Percentiles rank a stretch among this genome's conserved stretches.
Conservation (phyloP, 2,113 vertebrate species). For the Maccullochella peelii region DNA sequence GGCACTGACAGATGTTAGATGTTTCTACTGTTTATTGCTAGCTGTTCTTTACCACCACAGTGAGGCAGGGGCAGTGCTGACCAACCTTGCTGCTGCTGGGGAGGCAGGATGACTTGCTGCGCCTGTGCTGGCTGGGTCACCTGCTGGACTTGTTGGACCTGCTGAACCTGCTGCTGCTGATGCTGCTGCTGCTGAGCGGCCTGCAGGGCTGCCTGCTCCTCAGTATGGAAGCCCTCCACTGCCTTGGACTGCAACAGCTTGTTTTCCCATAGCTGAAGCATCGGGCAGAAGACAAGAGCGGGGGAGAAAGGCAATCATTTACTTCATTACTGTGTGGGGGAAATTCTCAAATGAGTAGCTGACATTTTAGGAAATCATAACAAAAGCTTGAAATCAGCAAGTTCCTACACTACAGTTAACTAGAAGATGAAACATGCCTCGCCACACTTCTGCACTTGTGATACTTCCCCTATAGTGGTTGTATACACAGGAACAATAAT, state of each 20-base stretch:
- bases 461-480: not conserved
- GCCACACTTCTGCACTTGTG: too few species aligned
- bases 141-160: conserved; percentile 88
- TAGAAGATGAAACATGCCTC: not conserved
- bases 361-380: not conserved
- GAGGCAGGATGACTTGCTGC: conserved; percentile 92
- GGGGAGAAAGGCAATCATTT: not conserved
- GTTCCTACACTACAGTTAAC: not conserved
- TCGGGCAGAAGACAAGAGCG: not conserved
- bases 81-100: conserved; percentile 92
- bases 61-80: not conserved
- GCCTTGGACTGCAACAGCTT: conserved; percentile 98
- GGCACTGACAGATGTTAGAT: not conserved
- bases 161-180: conserved; percentile 88
- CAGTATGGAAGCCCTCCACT: conserved; percentile 97
- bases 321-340: not conserved
- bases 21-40: not conserved
- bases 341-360: too few species aligned
- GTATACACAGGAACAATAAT: not conserved
- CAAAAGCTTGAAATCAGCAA: not conserved
- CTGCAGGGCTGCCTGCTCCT: conserved; percentile 93
- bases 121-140: conserved; percentile 87
- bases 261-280: conserved; percentile 94
- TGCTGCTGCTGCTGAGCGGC: conserved; percentile 90
- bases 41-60: not conserved